These are phyloP conservation scores for Agriotes lineatus DNA, from an alignment of 2,888 invertebrate species.

Conservation along the genomic window DNA sequence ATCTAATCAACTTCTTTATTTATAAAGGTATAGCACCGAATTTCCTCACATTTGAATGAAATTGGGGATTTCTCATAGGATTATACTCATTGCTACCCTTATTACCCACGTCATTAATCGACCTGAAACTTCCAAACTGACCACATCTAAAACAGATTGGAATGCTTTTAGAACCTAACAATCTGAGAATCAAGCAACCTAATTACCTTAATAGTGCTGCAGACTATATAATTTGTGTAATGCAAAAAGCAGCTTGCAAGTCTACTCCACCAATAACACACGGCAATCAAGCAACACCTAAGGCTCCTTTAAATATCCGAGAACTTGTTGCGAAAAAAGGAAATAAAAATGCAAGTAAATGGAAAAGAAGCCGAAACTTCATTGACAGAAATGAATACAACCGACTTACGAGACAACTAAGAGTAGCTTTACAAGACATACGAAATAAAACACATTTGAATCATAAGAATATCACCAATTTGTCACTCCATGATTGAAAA, in stretches of 20 bases:
- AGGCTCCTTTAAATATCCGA: neutral
- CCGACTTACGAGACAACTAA: neutral
- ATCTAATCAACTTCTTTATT: no score
- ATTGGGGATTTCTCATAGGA: no score
- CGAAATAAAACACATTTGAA: no score
- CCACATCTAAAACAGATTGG: neutral
- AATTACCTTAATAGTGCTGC: neutral
- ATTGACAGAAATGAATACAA: conserved; percentile 6
- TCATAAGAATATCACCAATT: no score
- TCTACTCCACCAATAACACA: neutral
- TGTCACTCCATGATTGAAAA: no score
- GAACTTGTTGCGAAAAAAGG: neutral
- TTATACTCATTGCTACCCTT: neutral
- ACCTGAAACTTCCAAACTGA: neutral
- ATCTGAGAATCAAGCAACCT: neutral
- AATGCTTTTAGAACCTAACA: neutral
- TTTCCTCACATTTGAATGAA: no score
- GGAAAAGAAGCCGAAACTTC: conserved; percentile 10
- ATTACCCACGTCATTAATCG: neutral
- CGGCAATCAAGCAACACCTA: neutral
- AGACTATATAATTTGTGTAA: neutral
- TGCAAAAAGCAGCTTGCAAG: conserved; percentile 3
- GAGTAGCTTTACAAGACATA: no score
- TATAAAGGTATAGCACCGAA: no score
- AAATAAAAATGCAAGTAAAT: neutral